Evolutionary conservation across 1,140 invertebrate genomes (phyloP), one percentile per base, ranked within the genome.

Genomic region (Bilobella aurantiaca): DNA sequence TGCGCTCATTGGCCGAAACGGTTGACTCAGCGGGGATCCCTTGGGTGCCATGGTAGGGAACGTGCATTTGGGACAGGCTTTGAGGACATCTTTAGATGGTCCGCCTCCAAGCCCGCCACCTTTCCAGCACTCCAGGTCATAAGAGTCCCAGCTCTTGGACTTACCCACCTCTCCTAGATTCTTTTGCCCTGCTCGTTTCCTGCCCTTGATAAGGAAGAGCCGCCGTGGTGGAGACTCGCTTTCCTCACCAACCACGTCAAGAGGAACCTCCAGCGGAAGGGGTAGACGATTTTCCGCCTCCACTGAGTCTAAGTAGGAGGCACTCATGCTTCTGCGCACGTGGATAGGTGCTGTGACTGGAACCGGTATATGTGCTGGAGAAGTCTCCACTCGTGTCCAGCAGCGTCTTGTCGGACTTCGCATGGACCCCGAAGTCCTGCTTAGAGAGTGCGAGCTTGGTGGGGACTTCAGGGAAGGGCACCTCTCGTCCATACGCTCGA

Each of bases 131-230:
- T 63, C 69, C 34, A 68, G 37, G 47, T 91, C 89, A 70, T 86
- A 88, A 0, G 88, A 91, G 75, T 92, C 90, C 14, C 91, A 78
- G 74, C 88, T 90, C 69, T 85, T 85, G 0, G 88, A 90, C 75
- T 91, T 91, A 0, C 89, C 89, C 70, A 86, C 88, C 64, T 86
- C 85, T 62, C 84, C 85, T 5, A 91, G 76, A 83, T 83, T 0
- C 85, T 47, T 70, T 65, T 72, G 68, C 14, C 75, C 71, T 59
- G 71, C 65, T 49, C 68, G 67, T 49, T 71, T 66, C 58, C 18
- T 42, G 34, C 8, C 34, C 8, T 42, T 42, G 34, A 18, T 18
- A 8, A 42, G 34, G 18, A 42, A 12, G 8, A 42, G 18, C 8
- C 34, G 34, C 8, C 34, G 34, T 42, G 34, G 34, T 73, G 70